Evolutionary conservation across 2,888 invertebrate genomes (phyloP).

Genomic region (Harpagoxenus sublaevis): DNA sequence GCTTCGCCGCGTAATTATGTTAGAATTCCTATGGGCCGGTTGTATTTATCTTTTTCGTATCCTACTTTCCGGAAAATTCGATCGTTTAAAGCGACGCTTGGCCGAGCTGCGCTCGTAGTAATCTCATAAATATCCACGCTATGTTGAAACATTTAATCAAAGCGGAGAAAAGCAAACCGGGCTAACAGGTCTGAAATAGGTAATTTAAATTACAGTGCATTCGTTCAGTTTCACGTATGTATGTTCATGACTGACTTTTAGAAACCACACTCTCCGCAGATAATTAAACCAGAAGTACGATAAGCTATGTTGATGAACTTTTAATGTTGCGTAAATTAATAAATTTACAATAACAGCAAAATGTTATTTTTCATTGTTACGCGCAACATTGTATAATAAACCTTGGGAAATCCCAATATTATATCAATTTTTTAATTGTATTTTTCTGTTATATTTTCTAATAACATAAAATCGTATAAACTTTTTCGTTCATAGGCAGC

Average conservation of each 20-base stretch:
- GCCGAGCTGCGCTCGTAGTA: constrained; percentile 40
- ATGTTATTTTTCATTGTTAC: neutral
- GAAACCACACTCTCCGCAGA: constrained; percentile 16
- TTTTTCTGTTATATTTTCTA: constrained; percentile 2
- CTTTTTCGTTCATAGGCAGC: neutral
- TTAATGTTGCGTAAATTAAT: constrained; percentile 6
- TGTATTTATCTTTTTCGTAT: constrained; percentile 62
- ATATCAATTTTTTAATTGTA: neutral
- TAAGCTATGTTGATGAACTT: neutral
- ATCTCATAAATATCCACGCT: constrained; percentile 64
- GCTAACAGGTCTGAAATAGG: constrained; percentile 45
- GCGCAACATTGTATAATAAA: neutral
- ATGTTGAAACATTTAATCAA: constrained; percentile 48
- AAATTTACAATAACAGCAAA: neutral
- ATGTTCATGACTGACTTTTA: constrained; percentile 31
- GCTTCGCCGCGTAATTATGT: constrained; percentile 63
- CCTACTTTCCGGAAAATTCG: constrained; percentile 60
- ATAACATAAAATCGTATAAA: neutral
- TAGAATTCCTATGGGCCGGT: constrained; percentile 63
- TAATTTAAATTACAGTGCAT: constrained; percentile 45
- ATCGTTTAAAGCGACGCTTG: constrained; percentile 65
- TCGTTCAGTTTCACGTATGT: constrained; percentile 30
- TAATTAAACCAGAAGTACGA: constrained; percentile 13
- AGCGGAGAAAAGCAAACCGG: constrained; percentile 43
- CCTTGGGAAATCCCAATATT: neutral